Evolutionary conservation across 2,797 vertebrate species (phyloP).

Genomic region (Oreortyx pictus): DNA sequence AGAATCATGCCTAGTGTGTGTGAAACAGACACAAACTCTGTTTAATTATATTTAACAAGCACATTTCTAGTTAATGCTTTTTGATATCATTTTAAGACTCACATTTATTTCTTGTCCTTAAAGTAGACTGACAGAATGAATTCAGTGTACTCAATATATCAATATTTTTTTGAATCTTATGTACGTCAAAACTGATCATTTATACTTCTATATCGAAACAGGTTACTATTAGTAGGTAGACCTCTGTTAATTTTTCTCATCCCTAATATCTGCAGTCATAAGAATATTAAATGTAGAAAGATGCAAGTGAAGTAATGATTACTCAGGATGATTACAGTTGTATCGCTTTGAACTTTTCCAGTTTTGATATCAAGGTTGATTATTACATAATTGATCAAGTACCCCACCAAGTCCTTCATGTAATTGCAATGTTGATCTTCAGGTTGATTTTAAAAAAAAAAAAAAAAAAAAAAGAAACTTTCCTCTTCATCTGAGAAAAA

Average conservation of each 20-base stretch:
- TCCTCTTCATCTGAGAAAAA: background rate
- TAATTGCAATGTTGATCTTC: conserved; percentile 2
- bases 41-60: conserved; percentile 70
- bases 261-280: background rate
- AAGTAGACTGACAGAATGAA: conserved; percentile 67
- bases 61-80: conserved; percentile 71
- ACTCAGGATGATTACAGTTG: background rate
- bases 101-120: conserved; percentile 72
- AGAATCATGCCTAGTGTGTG: conserved; percentile 23
- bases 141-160: conserved; percentile 42
- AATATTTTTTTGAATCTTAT: conserved; percentile 51
- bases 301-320: background rate
- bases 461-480: background rate
- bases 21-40: conserved; percentile 56
- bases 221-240: background rate
- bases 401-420: background rate
- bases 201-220: background rate
- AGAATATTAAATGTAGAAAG: background rate
- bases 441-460: conserved; percentile 14
- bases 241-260: background rate
- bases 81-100: conserved; percentile 67
- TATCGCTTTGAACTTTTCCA: background rate
- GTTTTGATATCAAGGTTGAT: background rate
- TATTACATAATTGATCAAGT: background rate
- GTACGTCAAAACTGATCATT: background rate